phyloP scores from a whole-genome alignment of 2,113 vertebrate species.

The Psettodes erumei region DNA sequence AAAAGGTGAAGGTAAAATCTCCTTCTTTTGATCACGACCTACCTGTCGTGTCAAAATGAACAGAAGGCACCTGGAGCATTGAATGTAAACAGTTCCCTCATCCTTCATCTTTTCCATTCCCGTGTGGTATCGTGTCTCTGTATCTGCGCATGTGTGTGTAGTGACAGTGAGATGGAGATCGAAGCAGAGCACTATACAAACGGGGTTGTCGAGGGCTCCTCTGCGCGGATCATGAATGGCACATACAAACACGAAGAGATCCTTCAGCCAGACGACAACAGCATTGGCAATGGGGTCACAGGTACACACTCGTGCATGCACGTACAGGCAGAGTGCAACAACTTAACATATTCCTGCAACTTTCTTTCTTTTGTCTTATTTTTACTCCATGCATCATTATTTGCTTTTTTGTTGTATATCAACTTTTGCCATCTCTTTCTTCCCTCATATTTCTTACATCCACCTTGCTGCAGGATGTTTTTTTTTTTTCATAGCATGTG shows the following conservation, averaged over 20 bases:
- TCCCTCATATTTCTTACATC: not conserved
- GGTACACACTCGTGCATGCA: constrained; percentile 55
- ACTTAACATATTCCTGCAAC: not conserved
- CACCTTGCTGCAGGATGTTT: not conserved
- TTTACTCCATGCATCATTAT: not conserved
- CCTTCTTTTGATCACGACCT: too few relatives aligned
- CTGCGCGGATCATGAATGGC: constrained; percentile 94
- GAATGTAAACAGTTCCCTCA: not conserved
- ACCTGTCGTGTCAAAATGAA: not conserved
- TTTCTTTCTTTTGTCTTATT: too few relatives aligned
- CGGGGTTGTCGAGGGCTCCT: constrained; percentile 90
- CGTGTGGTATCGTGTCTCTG: constrained; percentile 12
- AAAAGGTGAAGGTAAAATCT: not conserved
- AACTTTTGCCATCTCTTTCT: not conserved
- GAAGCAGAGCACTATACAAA: constrained; percentile 97
- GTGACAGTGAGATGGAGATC: constrained; percentile 98
- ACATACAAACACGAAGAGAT: constrained; percentile 97
- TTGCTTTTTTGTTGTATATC: not conserved
- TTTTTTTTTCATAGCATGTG: not conserved
- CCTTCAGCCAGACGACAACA: constrained; percentile 93
- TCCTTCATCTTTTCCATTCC: not conserved
- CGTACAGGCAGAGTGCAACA: not conserved
- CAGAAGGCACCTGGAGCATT: not conserved
- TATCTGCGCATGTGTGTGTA: constrained; percentile 61
- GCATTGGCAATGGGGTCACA: constrained; percentile 88